A percentile compares a stretch with the other conserved stretches of the same genome.
Conservation (phyloP, 92 coral and sea anemone species). For the Epizoanthus fatuus region DNA sequence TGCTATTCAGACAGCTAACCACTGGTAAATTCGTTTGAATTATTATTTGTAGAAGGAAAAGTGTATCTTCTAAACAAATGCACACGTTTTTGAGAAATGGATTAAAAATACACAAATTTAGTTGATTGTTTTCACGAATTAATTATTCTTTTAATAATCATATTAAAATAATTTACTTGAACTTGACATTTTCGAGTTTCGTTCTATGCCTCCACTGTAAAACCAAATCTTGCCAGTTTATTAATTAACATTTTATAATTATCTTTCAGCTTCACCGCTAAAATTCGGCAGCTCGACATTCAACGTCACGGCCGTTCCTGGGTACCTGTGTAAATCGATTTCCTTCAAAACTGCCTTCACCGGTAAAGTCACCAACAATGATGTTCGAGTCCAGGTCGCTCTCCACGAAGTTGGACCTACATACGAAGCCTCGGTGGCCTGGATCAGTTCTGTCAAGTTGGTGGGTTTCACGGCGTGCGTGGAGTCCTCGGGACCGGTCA, state of each 20-base stretch:
- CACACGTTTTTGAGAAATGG: no score
- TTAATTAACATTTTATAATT: neutral
- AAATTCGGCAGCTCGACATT: slow-evolving; percentile 63
- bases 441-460: slow-evolving; percentile 46
- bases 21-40: no score
- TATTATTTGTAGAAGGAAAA: no score
- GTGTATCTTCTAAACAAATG: no score
- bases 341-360: slow-evolving; percentile 42
- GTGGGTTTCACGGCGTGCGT: slow-evolving; percentile 62
- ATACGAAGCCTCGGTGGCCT: slow-evolving; percentile 66
- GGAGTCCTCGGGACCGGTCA: slow-evolving; percentile 58
- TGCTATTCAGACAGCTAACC: no score
- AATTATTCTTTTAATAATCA: no score
- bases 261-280: neutral
- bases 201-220: no score
- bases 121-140: no score
- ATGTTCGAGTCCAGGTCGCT: slow-evolving; percentile 53
- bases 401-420: slow-evolving; percentile 25
- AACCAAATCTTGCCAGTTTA: no score
- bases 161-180: no score
- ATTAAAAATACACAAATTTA: no score
- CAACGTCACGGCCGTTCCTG: slow-evolving; percentile 10
- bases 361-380: slow-evolving; percentile 2
- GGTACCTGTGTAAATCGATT: slow-evolving; percentile 61
- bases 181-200: no score